Percentiles rank a stretch among this genome's conserved stretches.
These are phyloP conservation scores for Mionectes macconnelli DNA, from an alignment of 2,113 vertebrate genomes.

Conservation along the genomic window DNA sequence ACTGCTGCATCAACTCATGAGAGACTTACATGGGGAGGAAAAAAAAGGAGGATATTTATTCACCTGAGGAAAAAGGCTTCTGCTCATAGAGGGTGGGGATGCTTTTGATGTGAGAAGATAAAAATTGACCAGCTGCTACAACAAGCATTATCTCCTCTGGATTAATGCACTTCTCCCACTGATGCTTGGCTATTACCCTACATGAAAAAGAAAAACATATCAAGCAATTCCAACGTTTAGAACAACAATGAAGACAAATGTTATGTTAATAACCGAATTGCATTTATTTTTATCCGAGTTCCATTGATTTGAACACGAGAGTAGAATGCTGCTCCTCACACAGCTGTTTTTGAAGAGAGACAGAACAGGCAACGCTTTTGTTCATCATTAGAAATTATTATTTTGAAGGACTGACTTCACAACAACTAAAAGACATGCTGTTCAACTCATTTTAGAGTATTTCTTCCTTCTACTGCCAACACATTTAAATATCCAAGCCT, in stretches of 20 bases:
- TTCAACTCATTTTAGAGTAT: not conserved
- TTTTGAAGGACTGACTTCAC: not conserved
- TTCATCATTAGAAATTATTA: not conserved
- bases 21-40: not conserved
- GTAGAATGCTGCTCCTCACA: not conserved
- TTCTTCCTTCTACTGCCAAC: not conserved
- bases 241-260: not conserved
- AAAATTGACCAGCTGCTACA: not conserved
- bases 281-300: not conserved
- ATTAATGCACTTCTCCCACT: not conserved
- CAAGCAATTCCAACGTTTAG: not conserved
- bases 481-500: conserved; percentile 25
- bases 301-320: not conserved
- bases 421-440: not conserved
- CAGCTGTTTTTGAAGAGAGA: not conserved
- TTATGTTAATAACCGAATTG: not conserved
- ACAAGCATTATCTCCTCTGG: not conserved
- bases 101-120: not conserved
- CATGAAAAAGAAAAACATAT: not conserved
- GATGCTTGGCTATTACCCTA: not conserved
- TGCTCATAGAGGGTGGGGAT: not conserved
- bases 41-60: not conserved
- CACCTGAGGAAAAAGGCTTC: not conserved
- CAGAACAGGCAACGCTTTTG: not conserved
- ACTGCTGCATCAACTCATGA: not conserved